Base-by-base conservation (phyloP, 2,888 invertebrate species). In the Exephanes ischioxanthus region DNA sequence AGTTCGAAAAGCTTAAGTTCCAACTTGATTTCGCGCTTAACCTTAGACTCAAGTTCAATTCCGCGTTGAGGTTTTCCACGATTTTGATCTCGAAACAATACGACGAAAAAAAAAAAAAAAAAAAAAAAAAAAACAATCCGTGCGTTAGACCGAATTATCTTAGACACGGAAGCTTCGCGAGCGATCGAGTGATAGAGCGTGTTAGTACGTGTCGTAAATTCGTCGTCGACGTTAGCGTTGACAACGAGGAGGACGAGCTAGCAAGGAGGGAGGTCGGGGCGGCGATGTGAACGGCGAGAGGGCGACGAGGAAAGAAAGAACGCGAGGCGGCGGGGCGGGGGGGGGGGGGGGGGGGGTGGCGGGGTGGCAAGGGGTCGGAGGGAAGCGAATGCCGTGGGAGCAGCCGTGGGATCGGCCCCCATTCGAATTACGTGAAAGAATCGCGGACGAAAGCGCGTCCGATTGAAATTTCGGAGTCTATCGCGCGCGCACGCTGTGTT, bases 341-440 rank as follows among this genome's bases (percentile, higher is more conserved):
- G 6, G 73, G 63, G 75, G 71, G 61, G 33, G 30, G 83, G 53
- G 84, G 6, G 73, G 68, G 75, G 68, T n/a, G n/a, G n/a, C n/a
- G n/a, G n/a, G n/a, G n/a, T n/a, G 78, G 73, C 75, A 61, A 45
- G 41, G 83, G 53, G 84, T 72, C 73, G 86, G 85, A 83, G 85
- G 84, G 83, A 77, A 83, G 72, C 80, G 83, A 87, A 87, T 88
- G 87, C 87, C 89, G 86, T 88, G 86, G 85, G 89, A 89, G 86
- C 84, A 85, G 88, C 87, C 91, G 92, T 92, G 92, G 92, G 92
- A 93, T 92, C 91, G 93, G 92, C 90, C 92, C 90, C 87, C 91
- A 91, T 92, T 93, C 91, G 92, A 89, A 92, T 92, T 91, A 91
- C 92, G 91, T 91, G 92, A 86, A 91, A 90, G 92, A 92, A 92